phyloP scores from a whole-genome alignment of 2,888 invertebrate species.

The Zeuzera pyrina region DNA sequence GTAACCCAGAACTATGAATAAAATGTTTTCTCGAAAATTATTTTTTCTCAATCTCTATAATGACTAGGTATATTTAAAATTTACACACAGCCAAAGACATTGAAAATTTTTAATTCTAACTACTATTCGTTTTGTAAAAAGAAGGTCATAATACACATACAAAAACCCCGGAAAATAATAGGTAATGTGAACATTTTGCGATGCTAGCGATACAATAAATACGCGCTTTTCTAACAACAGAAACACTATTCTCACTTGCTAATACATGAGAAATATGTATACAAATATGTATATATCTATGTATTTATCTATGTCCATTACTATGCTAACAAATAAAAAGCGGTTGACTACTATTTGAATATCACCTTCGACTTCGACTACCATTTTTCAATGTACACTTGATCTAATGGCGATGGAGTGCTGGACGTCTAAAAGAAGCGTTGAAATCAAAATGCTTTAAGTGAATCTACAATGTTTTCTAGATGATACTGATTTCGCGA shows the following conservation, averaged over 20 bases:
- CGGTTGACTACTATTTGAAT: conserved; percentile 34
- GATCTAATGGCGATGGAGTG: conserved; percentile 40
- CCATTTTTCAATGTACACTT: conserved; percentile 64
- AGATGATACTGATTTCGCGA: conserved; percentile 46
- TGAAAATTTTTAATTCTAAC: conserved; percentile 62
- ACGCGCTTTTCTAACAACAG: conserved; percentile 20
- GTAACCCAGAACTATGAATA: conserved; percentile 47
- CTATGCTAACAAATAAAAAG: conserved; percentile 34
- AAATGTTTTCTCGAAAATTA: conserved; percentile 67
- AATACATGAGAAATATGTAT: conserved; percentile 30
- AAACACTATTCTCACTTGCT: conserved; percentile 27
- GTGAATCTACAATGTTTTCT: conserved; percentile 41
- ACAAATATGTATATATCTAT: conserved; percentile 6
- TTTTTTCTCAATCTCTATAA: conserved; percentile 40
- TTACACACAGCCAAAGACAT: conserved; percentile 72
- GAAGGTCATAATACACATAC: conserved; percentile 41
- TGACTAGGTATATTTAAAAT: conserved; percentile 53
- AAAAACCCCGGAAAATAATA: conserved; percentile 41
- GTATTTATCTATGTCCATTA: conserved; percentile 19
- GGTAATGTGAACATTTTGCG: conserved; percentile 75
- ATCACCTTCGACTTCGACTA: conserved; percentile 40
- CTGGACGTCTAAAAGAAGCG: conserved; percentile 42
- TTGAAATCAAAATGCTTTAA: conserved; percentile 41
- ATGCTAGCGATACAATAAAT: conserved; percentile 58
- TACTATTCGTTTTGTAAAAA: conserved; percentile 51